Base-by-base conservation (phyloP, 2,888 invertebrate species). In the Lepas anatifera region DNA sequence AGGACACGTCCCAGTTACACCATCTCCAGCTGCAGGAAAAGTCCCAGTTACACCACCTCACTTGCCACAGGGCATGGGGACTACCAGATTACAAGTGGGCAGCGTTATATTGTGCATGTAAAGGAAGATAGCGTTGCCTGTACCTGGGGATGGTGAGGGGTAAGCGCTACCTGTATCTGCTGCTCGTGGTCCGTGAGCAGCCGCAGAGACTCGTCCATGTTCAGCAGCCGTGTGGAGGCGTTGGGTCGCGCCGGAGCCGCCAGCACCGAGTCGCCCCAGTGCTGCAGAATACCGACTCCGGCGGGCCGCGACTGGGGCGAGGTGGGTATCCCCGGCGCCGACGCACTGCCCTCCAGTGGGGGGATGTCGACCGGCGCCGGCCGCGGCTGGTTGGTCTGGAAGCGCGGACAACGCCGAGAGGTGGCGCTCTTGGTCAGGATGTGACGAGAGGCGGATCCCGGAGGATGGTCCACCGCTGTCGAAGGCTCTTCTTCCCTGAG, bases 361-460 rank as follows among this genome's bases (percentile, higher is more conserved):
- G 50, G 50, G 2, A 7, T 11, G 7, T 7, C 50, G 6, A 10
- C 50, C 50, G 16, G 16, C 10, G 16, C 6, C 8, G 48, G 25
- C 6, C 52, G 52, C 27, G 29, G 10, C 52, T 29, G 52, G 52
- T 52, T 52, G 29, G 52, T 52, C 13, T 2, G 3, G 29, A 52
- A 52, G 29, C 52, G 52, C 6, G 29, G 2, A 11, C 29, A 3
- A 3, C 52, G 52, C 52, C n/a, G 29, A 11, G 52, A 52, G 27
- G 52, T 52, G 52, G 52, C 52, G 52, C 52, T 52, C 52, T 52
- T 52, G 27, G 52, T 27, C 52, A 52, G 52, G 27, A 52, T 10
- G 16, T 52, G 52, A 3, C 52, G 52, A 3, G 52, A 29, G 27
- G 29, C 13, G 29, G 52, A 2, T 4, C 16, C 10, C 50, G 25